Conservation (phyloP, 1,140 invertebrate species). For the Radopholus similis region DNA sequence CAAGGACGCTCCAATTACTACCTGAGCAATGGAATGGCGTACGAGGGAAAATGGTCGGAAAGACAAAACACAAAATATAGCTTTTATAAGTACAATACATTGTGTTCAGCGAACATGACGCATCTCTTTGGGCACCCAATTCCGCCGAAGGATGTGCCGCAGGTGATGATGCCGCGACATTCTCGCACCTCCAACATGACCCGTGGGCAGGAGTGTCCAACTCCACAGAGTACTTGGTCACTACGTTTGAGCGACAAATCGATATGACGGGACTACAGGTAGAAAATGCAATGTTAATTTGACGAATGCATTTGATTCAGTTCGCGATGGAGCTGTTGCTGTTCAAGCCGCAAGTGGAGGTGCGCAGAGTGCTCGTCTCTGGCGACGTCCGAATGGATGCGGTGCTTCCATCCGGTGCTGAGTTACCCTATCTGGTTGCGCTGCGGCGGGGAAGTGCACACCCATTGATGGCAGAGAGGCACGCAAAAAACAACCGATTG, state of each 20-base stretch:
- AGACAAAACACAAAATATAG: too few relatives aligned
- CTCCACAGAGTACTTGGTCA: conserved; percentile 10
- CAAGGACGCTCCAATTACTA: conserved; percentile 9
- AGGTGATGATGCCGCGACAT: too few relatives aligned
- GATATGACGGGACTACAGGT: conserved; percentile 14
- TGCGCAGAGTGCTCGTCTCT: conserved; percentile 24
- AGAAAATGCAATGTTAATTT: too few relatives aligned
- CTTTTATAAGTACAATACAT: too few relatives aligned
- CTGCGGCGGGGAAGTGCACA: conserved; percentile 37
- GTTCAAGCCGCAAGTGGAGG: conserved; percentile 37
- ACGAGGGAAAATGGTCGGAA: conserved; percentile 3
- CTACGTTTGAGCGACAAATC: conserved; percentile 1
- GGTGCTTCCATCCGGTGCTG: too few relatives aligned
- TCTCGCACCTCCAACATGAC: background rate
- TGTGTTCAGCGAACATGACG: too few relatives aligned
- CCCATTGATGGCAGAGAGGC: conserved; percentile 5
- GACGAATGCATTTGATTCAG: too few relatives aligned
- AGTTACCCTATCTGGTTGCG: conserved; percentile 49
- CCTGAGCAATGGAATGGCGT: conserved; percentile 6
- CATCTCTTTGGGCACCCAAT: too few relatives aligned
- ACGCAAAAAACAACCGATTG: too few relatives aligned
- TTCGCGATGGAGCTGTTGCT: conserved; percentile 44
- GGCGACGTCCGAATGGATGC: too few relatives aligned
- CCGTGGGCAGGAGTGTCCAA: conserved; percentile 2
- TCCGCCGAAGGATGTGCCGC: too few relatives aligned